These are phyloP conservation scores for Lysandra bellargus DNA, from an alignment of 2,888 invertebrate species.

Conservation along the genomic window DNA sequence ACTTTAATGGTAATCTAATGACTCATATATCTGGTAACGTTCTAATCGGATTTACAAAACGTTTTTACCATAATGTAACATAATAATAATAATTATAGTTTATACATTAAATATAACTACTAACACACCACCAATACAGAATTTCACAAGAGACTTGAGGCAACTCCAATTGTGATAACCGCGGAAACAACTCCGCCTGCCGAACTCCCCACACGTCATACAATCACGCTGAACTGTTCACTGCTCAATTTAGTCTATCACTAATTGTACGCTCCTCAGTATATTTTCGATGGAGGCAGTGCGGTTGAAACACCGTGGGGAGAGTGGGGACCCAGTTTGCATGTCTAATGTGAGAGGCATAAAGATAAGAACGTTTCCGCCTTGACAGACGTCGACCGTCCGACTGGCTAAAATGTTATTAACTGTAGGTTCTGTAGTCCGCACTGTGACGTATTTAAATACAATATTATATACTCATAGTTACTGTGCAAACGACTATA, in stretches of 20 bases:
- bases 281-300: background rate
- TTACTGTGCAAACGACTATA: background rate
- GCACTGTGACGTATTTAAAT: background rate
- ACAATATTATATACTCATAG: background rate
- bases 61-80: background rate
- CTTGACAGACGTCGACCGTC: conserved; percentile 31
- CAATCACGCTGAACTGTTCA: background rate
- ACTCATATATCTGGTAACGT: too few relatives aligned
- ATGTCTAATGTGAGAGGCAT: conserved; percentile 36
- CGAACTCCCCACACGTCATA: background rate
- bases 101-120: background rate
- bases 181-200: background rate
- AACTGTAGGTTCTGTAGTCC: conserved; percentile 1
- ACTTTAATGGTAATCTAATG: too few relatives aligned
- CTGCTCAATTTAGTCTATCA: conserved; percentile 2
- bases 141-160: conserved; percentile 1
- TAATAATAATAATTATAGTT: background rate
- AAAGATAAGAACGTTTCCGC: conserved; percentile 38
- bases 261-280: conserved; percentile 2
- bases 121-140: background rate
- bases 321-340: conserved; percentile 16
- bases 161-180: conserved; percentile 18
- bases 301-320: background rate
- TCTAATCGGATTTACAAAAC: too few relatives aligned
- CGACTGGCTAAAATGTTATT: conserved; percentile 31